Evolutionary conservation across 2,797 vertebrate genomes (phyloP), one percentile per base, ranked within the genome.

Genomic region (Sternotherus odoratus): DNA sequence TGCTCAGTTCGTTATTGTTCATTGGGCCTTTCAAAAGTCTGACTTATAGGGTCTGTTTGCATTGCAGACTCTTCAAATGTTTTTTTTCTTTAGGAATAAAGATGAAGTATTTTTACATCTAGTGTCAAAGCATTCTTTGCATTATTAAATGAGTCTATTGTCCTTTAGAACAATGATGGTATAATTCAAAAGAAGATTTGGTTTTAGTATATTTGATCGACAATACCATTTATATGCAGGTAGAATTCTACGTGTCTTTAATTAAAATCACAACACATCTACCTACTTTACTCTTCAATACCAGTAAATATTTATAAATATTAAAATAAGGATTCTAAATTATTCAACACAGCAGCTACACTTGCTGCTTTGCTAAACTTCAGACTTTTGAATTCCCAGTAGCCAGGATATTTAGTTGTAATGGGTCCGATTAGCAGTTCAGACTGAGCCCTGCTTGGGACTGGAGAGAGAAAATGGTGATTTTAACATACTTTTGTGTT

Each of bases 1-100:
- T 93, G n/a, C 74, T 94, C 78, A 89, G 77, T 74, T 91, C 16
- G 95, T 91, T 86, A 49, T 43, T 77, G 89, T 48, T 54, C 86
- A 86, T 43, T 77, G 48, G 63, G 83, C 28, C 60, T 49, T 77
- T 30, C 24, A 48, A 50, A 80, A 80, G 33, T 83, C 74, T 85
- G 43, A 79, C 87, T 90, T 95, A 85, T 87, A 83, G 91, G 56
- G 43, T 92, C 63, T 90, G 1, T 79, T 83, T 93, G 46, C 57
- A 77, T 79, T 83, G 74, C 30, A 94, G 23, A 77, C 78, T 57
- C 0, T 4, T 92, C 87, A 46, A 72, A 46, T 48, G 57, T 93
- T 78, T 16, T 92, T 86, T 89, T 82, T 5, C 85, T 57, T 39
- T 21, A 85, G 96, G 92, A 63, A 77, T 26, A 72, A 36, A 78